Evolutionary conservation across 2,113 vertebrate species (phyloP).

Genomic region (Thalassarche chlororhynchos): DNA sequence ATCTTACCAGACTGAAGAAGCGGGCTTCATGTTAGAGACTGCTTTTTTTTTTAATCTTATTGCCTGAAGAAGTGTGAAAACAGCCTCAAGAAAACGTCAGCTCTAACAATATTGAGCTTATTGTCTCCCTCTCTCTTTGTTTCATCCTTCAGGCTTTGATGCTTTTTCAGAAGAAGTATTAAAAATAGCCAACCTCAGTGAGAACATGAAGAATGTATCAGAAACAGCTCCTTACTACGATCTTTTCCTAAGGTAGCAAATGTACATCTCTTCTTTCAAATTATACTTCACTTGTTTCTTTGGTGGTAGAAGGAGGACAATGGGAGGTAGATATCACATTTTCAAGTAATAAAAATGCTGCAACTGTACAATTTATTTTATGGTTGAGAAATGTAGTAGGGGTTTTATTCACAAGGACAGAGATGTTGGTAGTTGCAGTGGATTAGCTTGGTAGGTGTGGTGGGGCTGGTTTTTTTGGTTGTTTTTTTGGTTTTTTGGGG

Average conservation of each 20-base stretch:
- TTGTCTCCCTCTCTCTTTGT: background rate
- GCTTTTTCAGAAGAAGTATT: background rate
- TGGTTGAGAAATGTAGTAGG: background rate
- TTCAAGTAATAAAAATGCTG: background rate
- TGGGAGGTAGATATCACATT: background rate
- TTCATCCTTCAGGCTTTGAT: background rate
- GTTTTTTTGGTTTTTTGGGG: too few relatives aligned
- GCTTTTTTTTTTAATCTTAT: slow-evolving; percentile 34
- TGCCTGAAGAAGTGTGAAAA: slow-evolving; percentile 60
- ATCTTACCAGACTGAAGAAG: slow-evolving; percentile 52
- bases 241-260: background rate
- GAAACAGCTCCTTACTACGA: background rate
- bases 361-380: background rate
- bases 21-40: slow-evolving; percentile 29
- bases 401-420: background rate
- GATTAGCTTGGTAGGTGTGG: background rate
- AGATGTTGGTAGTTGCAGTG: background rate
- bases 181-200: background rate
- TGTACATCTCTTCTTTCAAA: background rate
- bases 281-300: background rate
- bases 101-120: background rate
- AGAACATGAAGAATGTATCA: background rate
- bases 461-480: too few relatives aligned
- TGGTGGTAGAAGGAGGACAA: background rate
- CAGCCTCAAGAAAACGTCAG: slow-evolving; percentile 8